Base-by-base conservation (phyloP, 1,140 invertebrate genomes). In the Drosophila paulistorum region DNA sequence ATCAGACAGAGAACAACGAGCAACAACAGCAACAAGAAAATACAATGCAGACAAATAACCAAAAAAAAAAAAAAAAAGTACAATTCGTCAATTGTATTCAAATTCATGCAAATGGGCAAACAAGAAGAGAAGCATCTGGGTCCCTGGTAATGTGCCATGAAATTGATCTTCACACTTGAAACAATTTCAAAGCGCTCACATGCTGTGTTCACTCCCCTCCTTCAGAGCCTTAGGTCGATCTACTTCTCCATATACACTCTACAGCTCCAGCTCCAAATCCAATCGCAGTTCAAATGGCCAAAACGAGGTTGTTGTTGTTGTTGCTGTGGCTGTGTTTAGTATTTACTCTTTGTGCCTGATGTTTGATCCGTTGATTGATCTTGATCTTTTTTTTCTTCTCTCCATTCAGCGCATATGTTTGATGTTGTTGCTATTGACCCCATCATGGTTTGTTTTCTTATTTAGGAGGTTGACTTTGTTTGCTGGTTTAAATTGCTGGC, bases 101-200 rank as follows among this genome's bases (percentile, higher is more conserved):
- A 89, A 89, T 89, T 89, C 77, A 89, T 89, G 84, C 77, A 89
- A 89, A 89, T 89, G 81, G 71, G 77, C 73, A 73, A 68, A 35
- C 58, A 55, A 45, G 48, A 42, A 69, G 68, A 54, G 48, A 37
- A 65, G 39, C 37, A 74, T 68, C 11, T 5, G 10, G 11, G 14
- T 37, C 30, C 20, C 51, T 35, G 35, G 79, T 89, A 89, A 89
- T 87, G 85, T 74, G 85, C 85, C 89, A 85, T 91, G 89, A 91
- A 91, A 91, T 91, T 91, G 89, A 91, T 91, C 89, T 91, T 91
- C 89, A 91, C 89, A 91, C 89, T 91, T 91, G 81, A 89, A 90
- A 90, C 85, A 90, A 89, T 87, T 87, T 87, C 80, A 89, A 87
- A 84, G 84, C 84, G 84, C 84, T 84, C 85, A 89, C 84, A 89